Evolutionary conservation across 2,113 vertebrate genomes (phyloP).

Genomic region (Phyllostomus discolor): DNA sequence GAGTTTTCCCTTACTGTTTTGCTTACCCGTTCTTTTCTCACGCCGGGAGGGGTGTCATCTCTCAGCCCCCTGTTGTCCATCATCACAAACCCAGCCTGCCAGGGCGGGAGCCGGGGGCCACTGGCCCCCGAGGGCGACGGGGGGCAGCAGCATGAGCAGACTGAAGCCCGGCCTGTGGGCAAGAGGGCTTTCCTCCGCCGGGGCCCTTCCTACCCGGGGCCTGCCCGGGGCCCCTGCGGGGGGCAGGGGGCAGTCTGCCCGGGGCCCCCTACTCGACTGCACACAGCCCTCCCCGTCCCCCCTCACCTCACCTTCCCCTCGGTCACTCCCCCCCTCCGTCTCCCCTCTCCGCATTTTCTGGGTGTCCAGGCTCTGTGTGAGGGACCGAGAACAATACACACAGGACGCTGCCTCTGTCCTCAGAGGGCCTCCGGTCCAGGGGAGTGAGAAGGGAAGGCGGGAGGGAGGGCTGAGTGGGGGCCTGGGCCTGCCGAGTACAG

Average conservation of each 20-base stretch:
- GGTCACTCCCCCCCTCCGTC: background rate
- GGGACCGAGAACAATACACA: background rate
- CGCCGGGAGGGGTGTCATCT: no score
- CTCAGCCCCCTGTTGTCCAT: accelerated
- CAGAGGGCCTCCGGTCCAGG: background rate
- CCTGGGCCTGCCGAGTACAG: background rate
- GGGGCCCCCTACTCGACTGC: background rate
- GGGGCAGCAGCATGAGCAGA: background rate
- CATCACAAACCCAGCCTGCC: background rate
- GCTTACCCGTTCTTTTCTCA: background rate
- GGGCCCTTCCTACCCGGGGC: accelerated
- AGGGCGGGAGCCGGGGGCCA: background rate
- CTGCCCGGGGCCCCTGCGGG: background rate
- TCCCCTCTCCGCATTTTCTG: background rate
- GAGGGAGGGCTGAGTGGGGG: no score
- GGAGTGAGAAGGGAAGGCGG: accelerated
- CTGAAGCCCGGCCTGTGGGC: background rate
- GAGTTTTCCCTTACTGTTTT: background rate
- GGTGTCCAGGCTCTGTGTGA: background rate
- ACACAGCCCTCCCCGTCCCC: background rate
- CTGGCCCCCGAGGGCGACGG: background rate
- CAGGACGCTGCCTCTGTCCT: background rate
- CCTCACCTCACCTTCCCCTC: background rate
- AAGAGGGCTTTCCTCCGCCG: accelerated
- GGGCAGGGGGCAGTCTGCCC: background rate